These are phyloP conservation scores for Acanthisitta chloris DNA, from an alignment of 2,113 vertebrate genomes.

Conservation along the genomic window DNA sequence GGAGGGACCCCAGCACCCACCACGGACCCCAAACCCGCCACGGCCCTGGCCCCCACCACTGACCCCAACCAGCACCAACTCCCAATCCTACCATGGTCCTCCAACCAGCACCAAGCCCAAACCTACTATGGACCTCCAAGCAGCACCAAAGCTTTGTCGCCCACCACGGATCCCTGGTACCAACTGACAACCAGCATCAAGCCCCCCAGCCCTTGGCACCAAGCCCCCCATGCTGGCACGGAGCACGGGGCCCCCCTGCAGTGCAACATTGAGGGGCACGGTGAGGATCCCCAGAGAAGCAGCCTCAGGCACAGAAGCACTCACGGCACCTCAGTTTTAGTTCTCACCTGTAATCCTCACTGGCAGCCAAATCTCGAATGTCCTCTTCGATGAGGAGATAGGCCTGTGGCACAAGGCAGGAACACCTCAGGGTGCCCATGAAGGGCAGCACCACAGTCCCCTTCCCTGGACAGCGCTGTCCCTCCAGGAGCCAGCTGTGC, in stretches of 20 bases:
- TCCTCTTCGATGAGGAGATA: constrained; percentile 95
- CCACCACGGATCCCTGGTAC: not conserved
- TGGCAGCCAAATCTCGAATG: constrained; percentile 87
- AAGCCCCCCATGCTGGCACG: fast-evolving
- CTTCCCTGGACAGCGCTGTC: fast-evolving
- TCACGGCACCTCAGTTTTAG: fast-evolving
- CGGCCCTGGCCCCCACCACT: fast-evolving
- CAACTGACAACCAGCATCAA: not conserved
- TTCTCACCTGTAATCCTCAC: constrained; percentile 91
- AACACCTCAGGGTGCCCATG: not conserved
- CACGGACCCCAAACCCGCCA: not conserved
- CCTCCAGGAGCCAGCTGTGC: fast-evolving
- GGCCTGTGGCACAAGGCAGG: constrained; percentile 70
- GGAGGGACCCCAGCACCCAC: not conserved
- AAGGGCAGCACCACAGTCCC: fast-evolving
- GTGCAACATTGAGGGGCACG: fast-evolving
- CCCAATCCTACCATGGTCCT: not conserved
- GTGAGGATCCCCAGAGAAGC: fast-evolving
- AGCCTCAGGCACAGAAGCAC: not conserved
- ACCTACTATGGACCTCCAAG: fast-evolving
- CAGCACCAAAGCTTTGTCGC: fast-evolving
- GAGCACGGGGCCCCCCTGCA: fast-evolving
- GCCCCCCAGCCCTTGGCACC: not conserved
- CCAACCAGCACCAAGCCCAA: not conserved
- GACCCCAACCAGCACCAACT: not conserved